Conservation (phyloP, 53 echinoderm and acorn worm genomes). For the Hippasteria phrygiana region DNA sequence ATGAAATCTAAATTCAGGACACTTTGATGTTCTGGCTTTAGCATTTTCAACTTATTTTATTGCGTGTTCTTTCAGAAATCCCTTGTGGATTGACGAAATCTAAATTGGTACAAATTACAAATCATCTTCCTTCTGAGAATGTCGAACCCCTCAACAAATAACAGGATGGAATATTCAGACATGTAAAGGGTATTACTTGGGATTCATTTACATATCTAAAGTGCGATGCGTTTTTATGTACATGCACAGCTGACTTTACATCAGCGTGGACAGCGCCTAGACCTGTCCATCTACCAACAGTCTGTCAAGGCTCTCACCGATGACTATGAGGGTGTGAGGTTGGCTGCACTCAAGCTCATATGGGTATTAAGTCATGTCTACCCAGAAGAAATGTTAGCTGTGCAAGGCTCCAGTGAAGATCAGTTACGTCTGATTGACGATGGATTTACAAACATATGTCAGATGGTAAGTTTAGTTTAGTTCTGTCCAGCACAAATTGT, state of each 20-base stretch:
- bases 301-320: constrained; percentile 81
- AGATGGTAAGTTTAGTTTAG: constrained; percentile 74
- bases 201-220: no score
- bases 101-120: no score
- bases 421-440: constrained; percentile 92
- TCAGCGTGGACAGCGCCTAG: constrained; percentile 89
- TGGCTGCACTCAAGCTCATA: constrained; percentile 85
- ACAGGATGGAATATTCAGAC: no score
- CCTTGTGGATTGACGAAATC: no score
- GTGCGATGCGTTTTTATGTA: no score
- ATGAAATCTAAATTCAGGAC: no score
- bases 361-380: constrained; percentile 95
- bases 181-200: no score
- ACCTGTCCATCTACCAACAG: constrained; percentile 82
- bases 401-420: constrained; percentile 73
- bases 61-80: no score
- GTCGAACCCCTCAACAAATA: no score
- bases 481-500: background rate
- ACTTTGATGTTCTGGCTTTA: no score
- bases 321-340: constrained; percentile 89
- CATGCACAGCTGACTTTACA: constrained; percentile 76
- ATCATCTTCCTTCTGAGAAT: no score
- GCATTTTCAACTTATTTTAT: no score
- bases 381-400: constrained; percentile 85
- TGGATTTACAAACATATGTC: constrained; percentile 94